Evolutionary conservation across 2,797 vertebrate species (phyloP).

Genomic region (Rhabdomys pumilio): DNA sequence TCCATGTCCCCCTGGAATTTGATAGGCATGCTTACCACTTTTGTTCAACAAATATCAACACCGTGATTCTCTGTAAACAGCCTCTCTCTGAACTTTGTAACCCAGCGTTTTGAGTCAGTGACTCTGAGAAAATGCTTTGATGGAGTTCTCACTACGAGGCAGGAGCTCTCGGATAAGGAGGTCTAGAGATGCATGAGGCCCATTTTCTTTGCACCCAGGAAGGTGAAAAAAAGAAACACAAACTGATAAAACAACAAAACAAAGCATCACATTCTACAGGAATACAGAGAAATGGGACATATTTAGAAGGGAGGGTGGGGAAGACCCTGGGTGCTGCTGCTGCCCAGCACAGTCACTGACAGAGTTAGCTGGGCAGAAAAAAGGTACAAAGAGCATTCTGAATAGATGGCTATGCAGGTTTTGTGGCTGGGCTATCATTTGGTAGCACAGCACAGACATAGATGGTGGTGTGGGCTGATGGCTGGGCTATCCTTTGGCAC

Average conservation of each 20-base stretch:
- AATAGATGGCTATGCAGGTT: neutral
- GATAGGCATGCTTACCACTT: constrained; percentile 60
- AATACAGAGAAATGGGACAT: neutral
- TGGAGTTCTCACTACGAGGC: neutral
- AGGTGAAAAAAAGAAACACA: constrained; percentile 14
- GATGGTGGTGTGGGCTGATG: rapidly evolving
- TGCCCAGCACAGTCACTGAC: rapidly evolving
- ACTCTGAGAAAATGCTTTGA: constrained; percentile 25
- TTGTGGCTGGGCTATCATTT: rapidly evolving
- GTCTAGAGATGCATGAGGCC: neutral
- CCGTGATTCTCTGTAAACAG: constrained; percentile 17
- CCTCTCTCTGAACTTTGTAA: constrained; percentile 46
- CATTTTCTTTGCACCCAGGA: neutral
- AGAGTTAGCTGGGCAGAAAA: neutral
- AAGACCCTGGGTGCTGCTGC: neutral
- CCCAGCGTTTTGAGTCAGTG: constrained; percentile 33
- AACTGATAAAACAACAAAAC: neutral
- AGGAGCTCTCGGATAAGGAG: neutral
- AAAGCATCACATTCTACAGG: neutral
- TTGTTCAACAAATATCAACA: constrained; percentile 58
- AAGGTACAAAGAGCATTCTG: neutral
- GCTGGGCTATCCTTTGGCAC: neutral
- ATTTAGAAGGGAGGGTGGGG: neutral
- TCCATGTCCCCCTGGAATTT: neutral
- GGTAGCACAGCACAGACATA: rapidly evolving